Evolutionary conservation across 2,888 invertebrate genomes (phyloP).

Genomic region (Parelbella ahira): DNA sequence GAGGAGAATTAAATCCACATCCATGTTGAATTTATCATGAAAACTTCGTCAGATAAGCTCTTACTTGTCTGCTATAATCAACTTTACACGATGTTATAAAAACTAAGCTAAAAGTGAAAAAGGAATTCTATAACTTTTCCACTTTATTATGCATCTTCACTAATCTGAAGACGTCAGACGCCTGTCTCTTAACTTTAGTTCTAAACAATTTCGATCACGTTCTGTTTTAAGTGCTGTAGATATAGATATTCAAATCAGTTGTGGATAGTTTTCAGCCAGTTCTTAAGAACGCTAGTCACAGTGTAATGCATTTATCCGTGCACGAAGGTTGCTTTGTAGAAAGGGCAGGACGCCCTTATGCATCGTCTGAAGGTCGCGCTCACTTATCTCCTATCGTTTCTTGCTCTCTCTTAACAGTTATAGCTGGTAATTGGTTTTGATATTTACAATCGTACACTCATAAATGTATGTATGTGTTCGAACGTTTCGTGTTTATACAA

Average conservation of each 20-base stretch:
- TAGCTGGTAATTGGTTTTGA: too few relatives aligned
- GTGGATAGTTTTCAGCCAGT: slow-evolving; percentile 15
- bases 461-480: too few relatives aligned
- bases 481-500: too few relatives aligned
- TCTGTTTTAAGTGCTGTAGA: slow-evolving; percentile 4
- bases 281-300: slow-evolving; percentile 18
- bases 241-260: slow-evolving; percentile 19
- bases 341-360: slow-evolving; percentile 31
- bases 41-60: too few relatives aligned
- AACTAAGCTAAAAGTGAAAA: too few relatives aligned
- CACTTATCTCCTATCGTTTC: slow-evolving; percentile 22
- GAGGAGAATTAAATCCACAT: slow-evolving; percentile 13
- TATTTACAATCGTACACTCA: too few relatives aligned
- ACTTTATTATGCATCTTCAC: too few relatives aligned
- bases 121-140: too few relatives aligned
- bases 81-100: too few relatives aligned
- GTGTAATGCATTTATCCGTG: slow-evolving; percentile 29
- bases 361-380: slow-evolving; percentile 28
- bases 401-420: slow-evolving; percentile 1
- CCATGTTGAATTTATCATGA: slow-evolving; percentile 16
- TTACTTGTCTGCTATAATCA: too few relatives aligned
- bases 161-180: too few relatives aligned
- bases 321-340: slow-evolving; percentile 26
- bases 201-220: slow-evolving; percentile 13
- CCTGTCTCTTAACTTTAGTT: too few relatives aligned